Conservation (phyloP, 2,113 vertebrate species). For the Spermophilus dauricus region DNA sequence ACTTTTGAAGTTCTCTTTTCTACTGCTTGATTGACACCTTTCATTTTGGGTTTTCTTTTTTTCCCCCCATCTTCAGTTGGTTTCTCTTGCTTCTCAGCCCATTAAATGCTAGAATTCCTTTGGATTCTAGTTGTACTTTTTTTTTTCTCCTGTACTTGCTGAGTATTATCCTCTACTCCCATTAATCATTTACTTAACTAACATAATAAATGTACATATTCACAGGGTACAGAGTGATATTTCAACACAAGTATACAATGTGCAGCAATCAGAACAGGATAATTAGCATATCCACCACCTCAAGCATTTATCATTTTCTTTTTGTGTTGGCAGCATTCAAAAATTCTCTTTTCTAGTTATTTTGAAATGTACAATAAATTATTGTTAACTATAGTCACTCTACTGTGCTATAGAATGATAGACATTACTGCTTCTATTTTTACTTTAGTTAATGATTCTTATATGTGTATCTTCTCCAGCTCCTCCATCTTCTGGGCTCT, state of each 20-base stretch:
- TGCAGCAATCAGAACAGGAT: neutral
- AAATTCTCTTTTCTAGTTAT: neutral
- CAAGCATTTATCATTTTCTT: neutral
- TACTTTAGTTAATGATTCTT: neutral
- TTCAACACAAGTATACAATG: neutral
- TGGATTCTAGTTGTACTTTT: neutral
- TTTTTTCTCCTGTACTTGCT: neutral
- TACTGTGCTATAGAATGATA: neutral
- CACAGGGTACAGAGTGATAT: neutral
- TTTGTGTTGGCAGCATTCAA: neutral
- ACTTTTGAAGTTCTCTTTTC: neutral
- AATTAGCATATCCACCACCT: neutral
- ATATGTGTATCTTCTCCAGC: neutral
- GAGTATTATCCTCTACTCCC: neutral
- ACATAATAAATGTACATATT: neutral
- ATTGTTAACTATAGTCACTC: neutral
- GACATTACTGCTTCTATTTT: neutral
- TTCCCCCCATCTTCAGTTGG: neutral
- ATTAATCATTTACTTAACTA: neutral
- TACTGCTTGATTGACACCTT: neutral
- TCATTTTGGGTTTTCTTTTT: neutral
- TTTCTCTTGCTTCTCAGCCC: neutral
- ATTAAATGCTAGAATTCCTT: neutral
- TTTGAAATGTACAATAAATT: neutral
- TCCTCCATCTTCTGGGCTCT: neutral